A percentile compares a stretch with the other conserved stretches of the same genome.
Evolutionary conservation across 2,888 invertebrate genomes (phyloP).

Genomic region (Caenorhabditis sp.): DNA sequence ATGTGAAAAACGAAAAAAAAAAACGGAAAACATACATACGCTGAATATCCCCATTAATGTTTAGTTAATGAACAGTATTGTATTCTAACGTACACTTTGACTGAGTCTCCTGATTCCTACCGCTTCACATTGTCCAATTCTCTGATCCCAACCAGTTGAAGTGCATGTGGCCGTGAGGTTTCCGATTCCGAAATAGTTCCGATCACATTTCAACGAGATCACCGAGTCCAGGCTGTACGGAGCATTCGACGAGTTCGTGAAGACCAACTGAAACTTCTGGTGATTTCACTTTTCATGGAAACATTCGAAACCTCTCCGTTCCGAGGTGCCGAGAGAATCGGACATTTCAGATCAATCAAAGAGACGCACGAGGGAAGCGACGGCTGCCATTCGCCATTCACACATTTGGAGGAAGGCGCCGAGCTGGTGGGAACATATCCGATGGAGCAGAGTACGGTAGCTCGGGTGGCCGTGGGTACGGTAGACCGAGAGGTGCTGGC

Average conservation of each 20-base stretch:
- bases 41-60: too few species aligned
- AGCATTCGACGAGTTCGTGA: slow-evolving; percentile 24
- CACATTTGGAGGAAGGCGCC: slow-evolving; percentile 38
- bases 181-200: slow-evolving; percentile 44
- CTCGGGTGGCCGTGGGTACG: slow-evolving; percentile 54
- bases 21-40: too few species aligned
- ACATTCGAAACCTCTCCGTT: slow-evolving; percentile 41
- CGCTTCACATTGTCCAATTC: slow-evolving; percentile 50
- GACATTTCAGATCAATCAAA: slow-evolving; percentile 46
- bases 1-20: too few species aligned
- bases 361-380: slow-evolving; percentile 44
- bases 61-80: too few species aligned
- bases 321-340: slow-evolving; percentile 37
- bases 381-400: slow-evolving; percentile 46
- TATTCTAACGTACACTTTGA: slow-evolving; percentile 21
- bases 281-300: neutral
- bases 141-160: slow-evolving; percentile 54
- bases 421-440: slow-evolving; percentile 52
- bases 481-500: slow-evolving; percentile 1
- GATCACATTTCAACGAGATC: slow-evolving; percentile 46
- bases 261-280: slow-evolving; percentile 43
- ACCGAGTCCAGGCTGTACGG: slow-evolving; percentile 47
- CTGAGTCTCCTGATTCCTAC: slow-evolving; percentile 34
- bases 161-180: slow-evolving; percentile 47
- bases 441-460: slow-evolving; percentile 56